Percentiles rank a stretch among this genome's conserved stretches.
Conservation (phyloP, 2,888 invertebrate species). For the Villa cingulata region DNA sequence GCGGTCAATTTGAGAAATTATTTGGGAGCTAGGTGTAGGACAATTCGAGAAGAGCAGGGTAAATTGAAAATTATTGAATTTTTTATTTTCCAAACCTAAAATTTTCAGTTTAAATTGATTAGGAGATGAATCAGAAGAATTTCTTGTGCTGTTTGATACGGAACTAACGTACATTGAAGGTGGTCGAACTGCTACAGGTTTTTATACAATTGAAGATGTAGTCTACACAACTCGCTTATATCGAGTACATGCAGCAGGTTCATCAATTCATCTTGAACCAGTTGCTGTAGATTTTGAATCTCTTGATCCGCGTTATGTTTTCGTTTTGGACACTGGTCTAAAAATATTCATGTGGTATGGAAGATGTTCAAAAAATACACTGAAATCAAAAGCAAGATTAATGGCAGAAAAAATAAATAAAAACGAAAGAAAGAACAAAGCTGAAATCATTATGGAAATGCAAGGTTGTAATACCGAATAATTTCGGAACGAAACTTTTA, state of each 20-base stretch:
- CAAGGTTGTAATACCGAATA: constrained; percentile 38
- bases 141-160: constrained; percentile 78
- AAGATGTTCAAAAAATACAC: constrained; percentile 67
- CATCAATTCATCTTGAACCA: constrained; percentile 78
- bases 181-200: constrained; percentile 92
- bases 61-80: constrained; percentile 4
- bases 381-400: constrained; percentile 61
- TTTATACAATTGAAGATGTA: constrained; percentile 90
- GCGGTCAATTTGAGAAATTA: constrained; percentile 95
- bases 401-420: constrained; percentile 98
- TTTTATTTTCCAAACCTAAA: not conserved
- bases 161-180: constrained; percentile 93
- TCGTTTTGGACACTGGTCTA: constrained; percentile 75
- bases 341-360: constrained; percentile 80
- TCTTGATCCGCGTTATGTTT: constrained; percentile 84
- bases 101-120: too few relatives aligned
- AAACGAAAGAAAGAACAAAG: constrained; percentile 90
- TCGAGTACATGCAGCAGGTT: constrained; percentile 77
- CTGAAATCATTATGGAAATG: constrained; percentile 72
- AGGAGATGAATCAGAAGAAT: constrained; percentile 88
- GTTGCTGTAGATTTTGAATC: constrained; percentile 57
- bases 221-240: constrained; percentile 74
- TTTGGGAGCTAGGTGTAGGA: constrained; percentile 85
- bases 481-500: not conserved
- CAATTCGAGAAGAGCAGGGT: constrained; percentile 90